Conservation (phyloP, 2,113 vertebrate genomes). For the Cromileptes altivelis region DNA sequence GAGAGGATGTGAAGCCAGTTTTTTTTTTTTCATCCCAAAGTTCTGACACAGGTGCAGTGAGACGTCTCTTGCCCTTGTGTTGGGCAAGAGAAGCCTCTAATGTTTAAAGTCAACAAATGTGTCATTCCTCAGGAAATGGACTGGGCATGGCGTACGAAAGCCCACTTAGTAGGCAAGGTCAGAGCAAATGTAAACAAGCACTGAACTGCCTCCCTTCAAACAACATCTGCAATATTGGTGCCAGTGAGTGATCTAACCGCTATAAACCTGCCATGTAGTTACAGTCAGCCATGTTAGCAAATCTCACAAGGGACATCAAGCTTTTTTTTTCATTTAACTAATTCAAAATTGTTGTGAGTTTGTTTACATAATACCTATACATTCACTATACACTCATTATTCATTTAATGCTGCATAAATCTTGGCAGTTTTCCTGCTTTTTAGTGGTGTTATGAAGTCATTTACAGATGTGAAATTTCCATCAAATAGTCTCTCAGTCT, state of each 20-base stretch:
- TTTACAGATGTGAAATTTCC: not conserved
- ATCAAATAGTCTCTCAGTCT: not conserved
- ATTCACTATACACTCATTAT: not conserved
- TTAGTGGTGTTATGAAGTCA: not conserved
- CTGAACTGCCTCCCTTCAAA: constrained; percentile 4
- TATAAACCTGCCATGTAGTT: not conserved
- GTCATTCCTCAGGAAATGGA: constrained; percentile 22
- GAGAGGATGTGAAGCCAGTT: not conserved
- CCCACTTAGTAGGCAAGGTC: constrained; percentile 12
- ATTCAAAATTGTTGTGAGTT: not conserved
- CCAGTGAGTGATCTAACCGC: not conserved
- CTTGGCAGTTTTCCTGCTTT: not conserved
- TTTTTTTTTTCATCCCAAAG: not conserved
- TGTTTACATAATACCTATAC: not conserved
- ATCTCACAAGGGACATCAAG: not conserved
- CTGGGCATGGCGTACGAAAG: constrained; percentile 13
- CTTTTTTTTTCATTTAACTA: too few species aligned
- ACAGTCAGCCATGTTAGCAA: not conserved
- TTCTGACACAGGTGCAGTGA: not conserved
- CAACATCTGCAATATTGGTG: not conserved
- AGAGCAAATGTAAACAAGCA: constrained; percentile 50
- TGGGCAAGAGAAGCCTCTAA: not conserved
- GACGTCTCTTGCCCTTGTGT: not conserved
- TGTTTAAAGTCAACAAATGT: constrained; percentile 47
- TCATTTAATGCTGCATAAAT: not conserved